Base-by-base conservation (phyloP, 2,888 invertebrate species). In the Nomada ruficornis region DNA sequence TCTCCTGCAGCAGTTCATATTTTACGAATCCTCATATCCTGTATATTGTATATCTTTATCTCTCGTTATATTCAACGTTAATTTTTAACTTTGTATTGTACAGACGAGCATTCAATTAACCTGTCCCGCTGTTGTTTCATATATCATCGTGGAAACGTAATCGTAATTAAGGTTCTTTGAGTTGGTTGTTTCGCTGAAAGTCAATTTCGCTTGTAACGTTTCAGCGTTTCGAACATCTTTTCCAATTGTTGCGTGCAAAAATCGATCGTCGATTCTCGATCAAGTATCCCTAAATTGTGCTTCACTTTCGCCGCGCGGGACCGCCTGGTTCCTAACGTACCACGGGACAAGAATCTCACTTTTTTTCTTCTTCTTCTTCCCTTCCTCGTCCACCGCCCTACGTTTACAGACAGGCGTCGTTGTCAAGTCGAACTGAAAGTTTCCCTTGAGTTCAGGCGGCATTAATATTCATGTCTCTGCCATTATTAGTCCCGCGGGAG, bases 401-500 rank as follows among this genome's bases (percentile, higher is more conserved):
- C 77, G 69, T 73, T 83, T 74, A 68, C 73, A 77, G 81, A 69
- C 83, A 60, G 65, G 29, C 23, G 20, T 44, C 81, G 65, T 81
- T 81, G 81, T 81, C 81, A 81, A 81, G 77, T 70, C 83, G 73
- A 65, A 63, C 77, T 64, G 70, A 65, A 77, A 82, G 54, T 73
- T 81, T 83, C 70, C 70, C 29, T 65, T 29, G 69, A 52, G 77
- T 67, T 59, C 70, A 55, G 63, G 44, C 29, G 70, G 70, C 67
- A 83, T 83, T 83, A 83, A 83, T 83, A 83, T 83, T 81, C 83
- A 83, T 83, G 83, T 55, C n/a, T 62, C 63, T 62, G 70, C 69
- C 64, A 70, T 83, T 83, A 83, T 83, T 81, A 83, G 81, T 83
- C 83, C 69, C 83, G 77, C 77, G 62, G 65, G 81, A 63, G 70